Conservation (phyloP, 2,797 vertebrate genomes). For the Aselliscus stoliczkanus region DNA sequence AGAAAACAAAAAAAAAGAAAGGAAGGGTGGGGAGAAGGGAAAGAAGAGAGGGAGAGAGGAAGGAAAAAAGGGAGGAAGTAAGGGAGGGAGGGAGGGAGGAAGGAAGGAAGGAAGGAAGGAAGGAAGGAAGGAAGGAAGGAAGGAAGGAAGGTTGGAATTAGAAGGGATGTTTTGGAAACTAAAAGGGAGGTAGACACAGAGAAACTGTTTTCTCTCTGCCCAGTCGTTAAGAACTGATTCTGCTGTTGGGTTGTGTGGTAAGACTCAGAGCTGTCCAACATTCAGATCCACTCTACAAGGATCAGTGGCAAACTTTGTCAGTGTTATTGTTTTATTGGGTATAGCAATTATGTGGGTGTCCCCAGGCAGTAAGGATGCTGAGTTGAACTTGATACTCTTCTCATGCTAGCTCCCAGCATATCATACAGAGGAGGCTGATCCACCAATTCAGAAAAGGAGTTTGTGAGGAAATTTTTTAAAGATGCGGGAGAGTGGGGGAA, state of each 20-base stretch:
- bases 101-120: not conserved
- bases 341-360: not conserved
- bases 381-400: not conserved
- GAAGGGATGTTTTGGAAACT: not conserved
- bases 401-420: slow-evolving; percentile 3
- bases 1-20: not conserved
- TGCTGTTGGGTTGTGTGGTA: not conserved
- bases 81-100: not conserved
- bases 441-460: not conserved
- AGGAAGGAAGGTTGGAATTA: not conserved
- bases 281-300: not conserved
- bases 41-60: too few relatives aligned
- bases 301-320: not conserved
- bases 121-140: not conserved
- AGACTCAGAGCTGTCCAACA: not conserved
- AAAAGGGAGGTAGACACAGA: not conserved
- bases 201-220: not conserved
- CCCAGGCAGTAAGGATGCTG: not conserved
- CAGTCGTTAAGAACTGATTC: not conserved
- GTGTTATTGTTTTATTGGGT: not conserved
- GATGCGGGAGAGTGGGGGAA: not conserved
- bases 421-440: not conserved
- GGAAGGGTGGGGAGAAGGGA: not conserved
- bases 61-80: not conserved
- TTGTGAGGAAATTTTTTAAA: slow-evolving; percentile 34